Conservation (phyloP, 2,797 vertebrate genomes). For the Oceanodroma leucorhoa region DNA sequence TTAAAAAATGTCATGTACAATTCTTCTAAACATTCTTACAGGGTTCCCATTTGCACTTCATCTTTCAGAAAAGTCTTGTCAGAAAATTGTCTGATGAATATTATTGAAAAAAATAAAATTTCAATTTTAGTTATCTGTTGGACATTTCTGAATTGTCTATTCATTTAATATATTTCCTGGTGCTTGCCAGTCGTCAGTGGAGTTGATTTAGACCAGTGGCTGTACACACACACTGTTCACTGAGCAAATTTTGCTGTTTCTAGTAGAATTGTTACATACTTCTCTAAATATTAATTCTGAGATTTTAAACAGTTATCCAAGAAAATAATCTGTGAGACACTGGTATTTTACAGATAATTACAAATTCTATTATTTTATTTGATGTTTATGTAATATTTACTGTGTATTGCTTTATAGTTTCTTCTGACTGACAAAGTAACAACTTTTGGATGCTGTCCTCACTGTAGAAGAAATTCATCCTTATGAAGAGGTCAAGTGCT, state of each 20-base stretch:
- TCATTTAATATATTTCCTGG: constrained; percentile 66
- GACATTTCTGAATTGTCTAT: constrained; percentile 80
- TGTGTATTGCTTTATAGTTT: background rate
- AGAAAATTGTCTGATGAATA: constrained; percentile 78
- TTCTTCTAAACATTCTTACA: constrained; percentile 80
- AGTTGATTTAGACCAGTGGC: constrained; percentile 39
- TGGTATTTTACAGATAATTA: background rate
- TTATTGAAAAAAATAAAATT: constrained; percentile 80
- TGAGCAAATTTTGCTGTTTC: background rate
- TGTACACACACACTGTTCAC: background rate
- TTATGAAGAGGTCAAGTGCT: constrained; percentile 29
- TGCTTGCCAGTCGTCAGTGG: constrained; percentile 21
- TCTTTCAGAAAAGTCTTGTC: constrained; percentile 80
- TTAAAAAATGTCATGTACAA: constrained; percentile 81
- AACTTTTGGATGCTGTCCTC: background rate
- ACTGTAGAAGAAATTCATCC: background rate
- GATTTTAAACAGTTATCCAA: background rate
- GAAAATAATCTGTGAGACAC: background rate
- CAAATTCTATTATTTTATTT: background rate
- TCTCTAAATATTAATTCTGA: background rate
- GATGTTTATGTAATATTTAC: background rate
- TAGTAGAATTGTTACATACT: background rate
- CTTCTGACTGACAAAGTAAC: background rate
- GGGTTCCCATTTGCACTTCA: constrained; percentile 80
- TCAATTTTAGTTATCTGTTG: constrained; percentile 81